These are phyloP conservation scores for Scyliorhinus canicula DNA, from an alignment of 2,797 vertebrate genomes.

Conservation along the genomic window DNA sequence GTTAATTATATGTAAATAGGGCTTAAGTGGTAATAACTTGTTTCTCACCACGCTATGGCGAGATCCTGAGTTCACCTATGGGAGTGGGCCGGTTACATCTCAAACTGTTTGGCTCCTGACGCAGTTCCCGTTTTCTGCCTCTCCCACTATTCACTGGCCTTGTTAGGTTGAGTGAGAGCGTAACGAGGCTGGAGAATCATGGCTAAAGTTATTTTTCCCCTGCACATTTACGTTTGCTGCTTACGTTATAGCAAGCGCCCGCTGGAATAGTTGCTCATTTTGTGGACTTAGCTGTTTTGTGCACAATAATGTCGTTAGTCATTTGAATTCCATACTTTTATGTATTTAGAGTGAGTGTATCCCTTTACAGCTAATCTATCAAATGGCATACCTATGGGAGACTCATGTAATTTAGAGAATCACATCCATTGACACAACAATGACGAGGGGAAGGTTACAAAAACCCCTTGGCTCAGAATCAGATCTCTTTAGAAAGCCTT, in stretches of 20 bases:
- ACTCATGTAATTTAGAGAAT: neutral
- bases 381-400: neutral
- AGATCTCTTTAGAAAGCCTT: constrained; percentile 19
- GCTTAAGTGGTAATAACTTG: too few species aligned
- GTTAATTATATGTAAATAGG: too few species aligned
- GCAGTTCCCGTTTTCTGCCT: too few species aligned
- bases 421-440: neutral
- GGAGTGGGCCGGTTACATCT: too few species aligned
- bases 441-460: neutral
- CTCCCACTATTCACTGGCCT: too few species aligned
- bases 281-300: neutral
- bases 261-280: neutral
- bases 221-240: neutral
- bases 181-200: too few species aligned
- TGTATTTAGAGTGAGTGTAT: neutral
- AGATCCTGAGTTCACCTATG: too few species aligned
- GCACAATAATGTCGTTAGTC: neutral
- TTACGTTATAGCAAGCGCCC: neutral
- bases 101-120: too few species aligned
- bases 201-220: neutral
- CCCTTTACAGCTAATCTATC: neutral
- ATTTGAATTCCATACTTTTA: neutral
- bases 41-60: too few species aligned
- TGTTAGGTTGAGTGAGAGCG: too few species aligned
- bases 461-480: neutral